Conservation (phyloP, 2,113 vertebrate species). For the Laterallus jamaicensis region DNA sequence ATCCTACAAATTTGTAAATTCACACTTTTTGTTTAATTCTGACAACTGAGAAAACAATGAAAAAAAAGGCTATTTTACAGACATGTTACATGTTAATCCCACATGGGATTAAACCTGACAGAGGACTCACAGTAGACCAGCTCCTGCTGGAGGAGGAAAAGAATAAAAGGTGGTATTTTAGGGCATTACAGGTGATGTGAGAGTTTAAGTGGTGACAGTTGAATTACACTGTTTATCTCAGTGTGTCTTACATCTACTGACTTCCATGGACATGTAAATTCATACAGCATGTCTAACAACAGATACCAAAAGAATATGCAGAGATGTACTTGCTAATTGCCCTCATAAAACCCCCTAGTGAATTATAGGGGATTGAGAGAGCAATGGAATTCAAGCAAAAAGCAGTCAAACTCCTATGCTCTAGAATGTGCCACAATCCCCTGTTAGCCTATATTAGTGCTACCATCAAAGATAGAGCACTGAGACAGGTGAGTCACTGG, state of each 20-base stretch:
- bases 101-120: background rate
- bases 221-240: background rate
- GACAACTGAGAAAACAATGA: background rate
- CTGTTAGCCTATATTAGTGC: background rate
- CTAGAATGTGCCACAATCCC: background rate
- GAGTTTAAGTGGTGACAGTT: background rate
- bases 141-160: background rate
- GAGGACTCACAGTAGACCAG: background rate
- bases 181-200: background rate
- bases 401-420: background rate
- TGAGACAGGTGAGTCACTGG: background rate
- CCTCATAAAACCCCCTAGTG: too few species aligned
- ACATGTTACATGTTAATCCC: background rate
- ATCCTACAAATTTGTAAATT: background rate
- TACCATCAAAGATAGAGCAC: background rate
- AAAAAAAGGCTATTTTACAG: background rate
- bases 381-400: background rate
- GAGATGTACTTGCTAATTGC: too few species aligned
- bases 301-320: background rate
- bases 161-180: background rate
- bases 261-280: background rate
- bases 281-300: background rate
- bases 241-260: background rate
- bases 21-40: background rate
- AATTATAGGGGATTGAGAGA: background rate